Base-by-base conservation (phyloP, 2,113 vertebrate genomes). In the Tympanuchus pallidicinctus region DNA sequence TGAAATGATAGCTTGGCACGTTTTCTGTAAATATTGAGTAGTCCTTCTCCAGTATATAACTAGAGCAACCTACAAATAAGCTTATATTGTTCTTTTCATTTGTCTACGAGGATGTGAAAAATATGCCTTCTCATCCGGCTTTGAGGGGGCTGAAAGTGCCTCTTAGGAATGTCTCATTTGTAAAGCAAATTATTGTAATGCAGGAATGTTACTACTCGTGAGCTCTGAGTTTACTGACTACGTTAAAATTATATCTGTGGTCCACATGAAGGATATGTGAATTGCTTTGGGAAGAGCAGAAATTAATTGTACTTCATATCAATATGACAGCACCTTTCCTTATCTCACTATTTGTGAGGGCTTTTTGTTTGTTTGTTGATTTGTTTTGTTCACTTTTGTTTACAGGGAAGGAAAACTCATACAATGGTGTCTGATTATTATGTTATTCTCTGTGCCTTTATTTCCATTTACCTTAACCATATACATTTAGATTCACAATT, bases 91-190 rank as follows among this genome's bases (percentile, higher is more conserved):
- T 82, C 91, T 92, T 87, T 93, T 85, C 60, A 82, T 77, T 56
- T 81, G 78, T 30, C 88, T 94, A 94, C 21, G 52, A 93, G 88
- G 70, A 85, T 80, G 43, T 89, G 82, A 94, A 92, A 91, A 95
- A 94, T 76, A 92, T 57, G 70, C 57, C 74, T 94, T 90, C 86
- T 95, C 77, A 89, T 96, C 80, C 0, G 22, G 25, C 54, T 78
- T 38, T 94, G 72, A 93, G 86, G 89, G 91, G 65, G 70, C 80
- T 94, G 92, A 81, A 93, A 95, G 78, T 88, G 86, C 71, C 80
- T 92, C 86, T 94, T 82, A 50, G 11, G 66, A 91, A 78, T 61
- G 92, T 81, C 42, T 91, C 71, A 82, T 96, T 71, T 91, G 86
- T 79, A 93, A 95, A 94, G 81, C 13, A 1, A 91, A 74, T 76